Evolutionary conservation across 2,888 invertebrate genomes (phyloP), one percentile per base, ranked within the genome.

Genomic region (Empis livida): DNA sequence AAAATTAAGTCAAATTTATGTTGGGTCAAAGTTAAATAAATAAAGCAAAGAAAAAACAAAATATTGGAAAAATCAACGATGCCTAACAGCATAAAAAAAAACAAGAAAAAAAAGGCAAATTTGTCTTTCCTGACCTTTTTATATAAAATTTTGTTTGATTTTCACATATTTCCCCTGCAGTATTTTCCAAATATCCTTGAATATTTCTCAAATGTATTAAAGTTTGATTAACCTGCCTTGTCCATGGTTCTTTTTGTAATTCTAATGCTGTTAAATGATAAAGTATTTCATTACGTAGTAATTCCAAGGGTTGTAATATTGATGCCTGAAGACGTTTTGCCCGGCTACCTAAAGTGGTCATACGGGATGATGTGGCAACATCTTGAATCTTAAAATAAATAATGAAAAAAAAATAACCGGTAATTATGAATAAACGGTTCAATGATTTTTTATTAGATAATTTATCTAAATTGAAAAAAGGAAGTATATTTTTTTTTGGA

Each of bases 201-300:
- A 85, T 80, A n/a, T 79, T 82, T 57, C 80, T 81, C 54, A 87
- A 74, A 60, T 85, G 84, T 48, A 78, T 78, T 8, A 85, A 68
- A 1, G 84, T 82, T 56, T 82, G 82, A 63, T 86, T 84, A 49
- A 69, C 67, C 67, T 82, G 82, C 51, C 77, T 76, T 53, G 80
- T 78, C 57, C 86, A 77, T 0, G 87, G 85, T 56, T 76, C 74
- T 54, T 84, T 63, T 57, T 84, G 79, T 9, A 88, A 71, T 59
- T 88, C 87, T 43, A 88, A 61, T 31, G 82, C 80, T 1, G 87
- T 84, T 56, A 88, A 67, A 61, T 82, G 83, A 65, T 82, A 88
- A 6, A 87, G 76, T 48, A 88, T 73, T 52, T 80, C 79, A 46
- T 84, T 81, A 63, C 82, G 75, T 44, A 80, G 63, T 57, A 80